Conservation (phyloP, 2,888 invertebrate genomes). For the Drosophila stalkeri region DNA sequence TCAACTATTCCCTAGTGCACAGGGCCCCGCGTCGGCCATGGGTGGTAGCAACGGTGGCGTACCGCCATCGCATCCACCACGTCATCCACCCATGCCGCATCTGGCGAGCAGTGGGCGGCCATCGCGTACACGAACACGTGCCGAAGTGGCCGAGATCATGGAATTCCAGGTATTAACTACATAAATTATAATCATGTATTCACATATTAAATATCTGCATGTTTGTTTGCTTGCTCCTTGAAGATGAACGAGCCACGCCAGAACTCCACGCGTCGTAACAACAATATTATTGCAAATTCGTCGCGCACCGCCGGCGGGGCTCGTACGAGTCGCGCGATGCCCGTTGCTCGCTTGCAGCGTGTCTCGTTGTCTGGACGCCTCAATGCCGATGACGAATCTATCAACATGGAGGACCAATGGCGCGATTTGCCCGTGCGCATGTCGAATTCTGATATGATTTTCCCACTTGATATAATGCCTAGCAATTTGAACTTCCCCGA, state of each 20-base stretch:
- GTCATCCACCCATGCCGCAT: slow-evolving; percentile 50
- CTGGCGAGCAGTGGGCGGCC: slow-evolving; percentile 45
- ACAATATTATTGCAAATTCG: slow-evolving; percentile 26
- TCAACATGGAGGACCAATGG: slow-evolving; percentile 9
- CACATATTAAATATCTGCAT: background rate
- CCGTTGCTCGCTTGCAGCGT: slow-evolving; percentile 57
- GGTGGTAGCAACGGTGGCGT: slow-evolving; percentile 2
- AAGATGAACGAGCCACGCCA: slow-evolving; percentile 42
- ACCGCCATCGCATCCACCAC: slow-evolving; percentile 24
- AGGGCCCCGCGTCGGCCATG: slow-evolving; percentile 6
- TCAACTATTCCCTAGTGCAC: slow-evolving; percentile 28
- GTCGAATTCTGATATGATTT: slow-evolving; percentile 20
- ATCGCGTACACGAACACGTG: slow-evolving; percentile 59
- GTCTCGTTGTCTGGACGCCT: slow-evolving; percentile 18
- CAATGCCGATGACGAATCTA: background rate
- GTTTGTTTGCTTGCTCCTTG: background rate
- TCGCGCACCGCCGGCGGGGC: slow-evolving; percentile 34
- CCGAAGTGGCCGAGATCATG: slow-evolving; percentile 50
- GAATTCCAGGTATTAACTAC: slow-evolving; percentile 36
- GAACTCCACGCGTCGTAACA: slow-evolving; percentile 36
- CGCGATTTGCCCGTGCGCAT: background rate
- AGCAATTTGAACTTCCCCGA: slow-evolving; percentile 36
- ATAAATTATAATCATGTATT: background rate
- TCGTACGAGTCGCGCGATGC: slow-evolving; percentile 54
- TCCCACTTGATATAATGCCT: slow-evolving; percentile 35